phyloP scores from a whole-genome alignment of 2,797 vertebrate species.

The Enteromius paludinosus region DNA sequence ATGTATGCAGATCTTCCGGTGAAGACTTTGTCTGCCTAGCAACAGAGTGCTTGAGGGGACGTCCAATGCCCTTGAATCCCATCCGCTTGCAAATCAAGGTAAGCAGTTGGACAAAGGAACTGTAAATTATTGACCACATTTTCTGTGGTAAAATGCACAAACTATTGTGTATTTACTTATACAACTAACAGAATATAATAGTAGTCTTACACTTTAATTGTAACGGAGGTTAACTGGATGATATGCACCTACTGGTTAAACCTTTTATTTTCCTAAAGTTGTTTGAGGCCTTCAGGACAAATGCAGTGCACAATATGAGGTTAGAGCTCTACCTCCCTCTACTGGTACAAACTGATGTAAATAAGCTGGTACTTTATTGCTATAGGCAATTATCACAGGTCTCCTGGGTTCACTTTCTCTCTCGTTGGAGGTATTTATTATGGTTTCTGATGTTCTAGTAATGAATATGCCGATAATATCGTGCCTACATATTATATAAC shows the following conservation, averaged over 20 bases:
- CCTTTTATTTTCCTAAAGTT: neutral
- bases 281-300: constrained; percentile 21
- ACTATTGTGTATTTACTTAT: neutral
- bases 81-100: constrained; percentile 54
- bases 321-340: constrained; percentile 39
- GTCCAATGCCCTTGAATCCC: constrained; percentile 38
- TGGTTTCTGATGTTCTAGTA: neutral
- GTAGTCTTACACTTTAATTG: neutral
- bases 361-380: neutral
- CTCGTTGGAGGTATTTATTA: neutral
- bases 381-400: neutral
- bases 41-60: constrained; percentile 49
- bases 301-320: neutral
- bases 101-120: constrained; percentile 20
- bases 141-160: neutral
- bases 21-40: constrained; percentile 51
- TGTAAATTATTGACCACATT: neutral
- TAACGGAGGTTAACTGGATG: neutral
- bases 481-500: neutral
- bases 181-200: neutral
- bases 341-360: neutral
- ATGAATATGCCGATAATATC: neutral
- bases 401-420: neutral
- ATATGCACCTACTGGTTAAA: neutral
- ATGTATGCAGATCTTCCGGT: constrained; percentile 28